phyloP scores from a whole-genome alignment of 2,888 invertebrate genomes.

The Caenorhabditis afra region DNA sequence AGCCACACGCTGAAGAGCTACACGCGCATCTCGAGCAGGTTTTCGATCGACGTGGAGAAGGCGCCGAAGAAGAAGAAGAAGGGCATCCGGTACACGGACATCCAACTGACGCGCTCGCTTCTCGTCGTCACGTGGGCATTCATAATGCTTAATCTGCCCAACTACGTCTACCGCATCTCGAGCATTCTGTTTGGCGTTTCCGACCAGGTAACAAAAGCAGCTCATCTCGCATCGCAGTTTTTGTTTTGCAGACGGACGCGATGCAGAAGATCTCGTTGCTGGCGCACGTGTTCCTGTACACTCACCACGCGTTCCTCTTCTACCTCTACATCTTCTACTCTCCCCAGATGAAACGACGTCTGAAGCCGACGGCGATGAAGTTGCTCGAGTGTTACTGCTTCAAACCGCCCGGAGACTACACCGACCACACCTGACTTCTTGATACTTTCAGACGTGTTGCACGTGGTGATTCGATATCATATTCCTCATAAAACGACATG shows the following conservation, averaged over 20 bases:
- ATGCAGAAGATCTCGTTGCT: conserved; percentile 71
- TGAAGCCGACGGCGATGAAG: conserved; percentile 77
- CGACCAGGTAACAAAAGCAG: conserved; percentile 68
- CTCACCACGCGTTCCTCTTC: conserved; percentile 78
- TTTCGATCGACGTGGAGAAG: conserved; percentile 59
- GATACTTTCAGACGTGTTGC: conserved; percentile 40
- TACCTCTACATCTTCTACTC: conserved; percentile 79
- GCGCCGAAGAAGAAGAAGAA: conserved; percentile 60
- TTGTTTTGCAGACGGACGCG: conserved; percentile 35
- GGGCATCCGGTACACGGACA: conserved; percentile 74
- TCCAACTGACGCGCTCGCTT: conserved; percentile 75
- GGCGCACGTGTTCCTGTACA: conserved; percentile 76
- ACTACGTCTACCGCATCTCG: conserved; percentile 76
- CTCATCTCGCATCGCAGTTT: background rate
- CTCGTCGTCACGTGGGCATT: conserved; percentile 76
- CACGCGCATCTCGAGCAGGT: conserved; percentile 59
- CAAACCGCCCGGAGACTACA: conserved; percentile 70
- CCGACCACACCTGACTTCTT: conserved; percentile 56
- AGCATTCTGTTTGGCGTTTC: conserved; percentile 66
- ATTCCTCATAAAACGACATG: no score
- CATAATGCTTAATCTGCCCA: conserved; percentile 76
- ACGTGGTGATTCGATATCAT: no score
- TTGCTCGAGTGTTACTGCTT: conserved; percentile 79
- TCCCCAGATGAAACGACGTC: conserved; percentile 75
- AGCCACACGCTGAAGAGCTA: conserved; percentile 53